A percentile compares a stretch with the other conserved stretches of the same genome.
These are phyloP conservation scores for Sycophaga agraensis DNA, from an alignment of 1,140 invertebrate species.

Conservation along the genomic window DNA sequence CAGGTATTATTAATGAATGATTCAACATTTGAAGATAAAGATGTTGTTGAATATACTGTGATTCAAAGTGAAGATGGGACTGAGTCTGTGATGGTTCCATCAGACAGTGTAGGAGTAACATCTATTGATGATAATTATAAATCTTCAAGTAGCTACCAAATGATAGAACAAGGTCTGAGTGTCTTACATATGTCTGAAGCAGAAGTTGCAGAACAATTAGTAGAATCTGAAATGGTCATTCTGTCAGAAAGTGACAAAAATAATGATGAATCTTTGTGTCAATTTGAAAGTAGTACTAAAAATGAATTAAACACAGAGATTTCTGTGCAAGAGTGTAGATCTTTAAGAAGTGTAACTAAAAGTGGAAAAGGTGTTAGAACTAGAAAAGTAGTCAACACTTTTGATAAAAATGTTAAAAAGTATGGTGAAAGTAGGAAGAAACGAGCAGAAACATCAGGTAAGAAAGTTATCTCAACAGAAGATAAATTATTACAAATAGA, in stretches of 20 bases:
- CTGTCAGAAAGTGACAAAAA: constrained; percentile 14
- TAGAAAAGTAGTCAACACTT: background rate
- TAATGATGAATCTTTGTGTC: background rate
- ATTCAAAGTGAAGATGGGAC: constrained; percentile 43
- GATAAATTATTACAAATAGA: constrained; percentile 26
- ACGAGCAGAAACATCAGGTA: background rate
- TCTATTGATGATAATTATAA: constrained; percentile 25
- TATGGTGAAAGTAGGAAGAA: constrained; percentile 14
- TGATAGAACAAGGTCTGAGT: constrained; percentile 33
- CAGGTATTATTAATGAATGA: constrained; percentile 43
- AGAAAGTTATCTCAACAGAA: constrained; percentile 11
- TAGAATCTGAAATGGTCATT: constrained; percentile 10
- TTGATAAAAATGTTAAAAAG: constrained; percentile 15
- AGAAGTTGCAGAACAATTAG: constrained; percentile 24
- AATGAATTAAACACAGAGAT: constrained; percentile 24
- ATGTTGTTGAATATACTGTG: constrained; percentile 45
- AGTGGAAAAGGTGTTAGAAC: constrained; percentile 3
- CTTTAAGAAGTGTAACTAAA: constrained; percentile 21
- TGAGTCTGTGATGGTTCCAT: constrained; percentile 39
- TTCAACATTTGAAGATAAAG: constrained; percentile 35
- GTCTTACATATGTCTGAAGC: constrained; percentile 32
- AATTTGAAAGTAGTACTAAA: constrained; percentile 11
- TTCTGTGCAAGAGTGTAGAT: constrained; percentile 32
- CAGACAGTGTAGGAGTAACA: constrained; percentile 22
- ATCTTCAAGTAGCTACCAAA: constrained; percentile 25